A percentile compares a stretch with the other conserved stretches of the same genome.
phyloP scores from a whole-genome alignment of 2,113 vertebrate genomes.

The Aphelocoma coerulescens region DNA sequence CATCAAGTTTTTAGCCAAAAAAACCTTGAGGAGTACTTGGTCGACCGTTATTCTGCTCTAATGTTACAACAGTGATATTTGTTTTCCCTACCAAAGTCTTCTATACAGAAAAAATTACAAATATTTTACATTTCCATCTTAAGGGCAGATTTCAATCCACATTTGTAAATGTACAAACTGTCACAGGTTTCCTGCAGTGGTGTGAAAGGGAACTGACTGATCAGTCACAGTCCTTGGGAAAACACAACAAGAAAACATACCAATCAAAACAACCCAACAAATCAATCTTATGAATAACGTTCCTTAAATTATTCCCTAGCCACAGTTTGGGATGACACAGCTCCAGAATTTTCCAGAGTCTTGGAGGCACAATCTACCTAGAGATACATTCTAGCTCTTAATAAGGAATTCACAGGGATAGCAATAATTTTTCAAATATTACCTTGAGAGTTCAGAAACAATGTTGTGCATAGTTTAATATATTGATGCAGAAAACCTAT shows the following conservation, averaged over 20 bases:
- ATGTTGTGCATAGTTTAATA: not conserved
- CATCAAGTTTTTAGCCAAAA: not conserved
- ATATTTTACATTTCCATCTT: not conserved
- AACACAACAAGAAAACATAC: not conserved
- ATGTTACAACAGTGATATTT: fast-evolving
- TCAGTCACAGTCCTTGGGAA: not conserved
- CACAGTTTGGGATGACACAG: not conserved
- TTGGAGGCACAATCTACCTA: not conserved
- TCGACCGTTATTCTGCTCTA: not conserved
- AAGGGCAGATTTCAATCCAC: not conserved
- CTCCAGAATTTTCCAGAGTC: not conserved
- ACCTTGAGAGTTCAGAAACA: not conserved
- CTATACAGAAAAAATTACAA: not conserved
- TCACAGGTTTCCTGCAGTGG: not conserved
- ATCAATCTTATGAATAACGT: not conserved
- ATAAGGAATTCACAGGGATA: not conserved
- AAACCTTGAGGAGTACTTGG: not conserved
- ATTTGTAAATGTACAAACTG: not conserved
- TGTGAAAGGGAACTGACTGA: not conserved
- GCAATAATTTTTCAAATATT: not conserved
- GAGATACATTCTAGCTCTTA: not conserved
- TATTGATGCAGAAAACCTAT: not conserved
- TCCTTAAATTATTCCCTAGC: not conserved
- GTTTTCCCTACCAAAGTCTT: not conserved
- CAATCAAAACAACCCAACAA: not conserved